Evolutionary conservation across 2,113 vertebrate genomes (phyloP).

Genomic region (Cephalopterus ornatus): DNA sequence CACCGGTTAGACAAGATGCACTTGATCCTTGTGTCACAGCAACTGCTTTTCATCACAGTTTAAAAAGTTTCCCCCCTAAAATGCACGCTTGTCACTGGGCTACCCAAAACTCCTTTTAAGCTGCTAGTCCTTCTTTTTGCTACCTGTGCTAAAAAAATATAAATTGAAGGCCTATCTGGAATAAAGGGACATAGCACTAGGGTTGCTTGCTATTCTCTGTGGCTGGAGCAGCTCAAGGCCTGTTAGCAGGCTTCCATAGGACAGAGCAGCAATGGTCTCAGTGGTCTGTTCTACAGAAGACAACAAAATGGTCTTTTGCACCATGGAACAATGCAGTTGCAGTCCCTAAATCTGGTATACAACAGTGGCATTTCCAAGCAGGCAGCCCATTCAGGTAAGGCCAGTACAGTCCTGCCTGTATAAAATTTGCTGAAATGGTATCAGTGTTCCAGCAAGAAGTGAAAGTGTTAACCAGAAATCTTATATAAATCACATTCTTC

Average conservation of each 20-base stretch:
- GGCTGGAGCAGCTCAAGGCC: neutral
- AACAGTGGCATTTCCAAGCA: neutral
- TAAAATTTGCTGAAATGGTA: neutral
- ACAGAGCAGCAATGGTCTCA: neutral
- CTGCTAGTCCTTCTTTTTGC: neutral
- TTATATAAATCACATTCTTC: constrained; percentile 20
- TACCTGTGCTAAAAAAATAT: neutral
- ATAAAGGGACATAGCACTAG: neutral
- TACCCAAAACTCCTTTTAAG: neutral
- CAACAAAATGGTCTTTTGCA: neutral
- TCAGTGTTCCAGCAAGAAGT: neutral
- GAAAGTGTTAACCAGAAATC: constrained; percentile 29
- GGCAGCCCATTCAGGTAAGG: neutral
- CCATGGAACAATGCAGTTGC: neutral
- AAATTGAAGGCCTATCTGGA: neutral
- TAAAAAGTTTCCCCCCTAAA: neutral
- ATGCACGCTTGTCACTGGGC: neutral
- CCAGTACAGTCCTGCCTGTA: neutral
- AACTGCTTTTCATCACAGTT: neutral
- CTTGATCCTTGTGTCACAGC: neutral
- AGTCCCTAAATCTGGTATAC: neutral
- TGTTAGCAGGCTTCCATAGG: neutral
- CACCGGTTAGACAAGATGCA: fast-evolving
- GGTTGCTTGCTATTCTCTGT: neutral
- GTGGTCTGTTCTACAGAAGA: neutral